Conservation (phyloP, 2,888 invertebrate genomes). For the Drosophila cognata region DNA sequence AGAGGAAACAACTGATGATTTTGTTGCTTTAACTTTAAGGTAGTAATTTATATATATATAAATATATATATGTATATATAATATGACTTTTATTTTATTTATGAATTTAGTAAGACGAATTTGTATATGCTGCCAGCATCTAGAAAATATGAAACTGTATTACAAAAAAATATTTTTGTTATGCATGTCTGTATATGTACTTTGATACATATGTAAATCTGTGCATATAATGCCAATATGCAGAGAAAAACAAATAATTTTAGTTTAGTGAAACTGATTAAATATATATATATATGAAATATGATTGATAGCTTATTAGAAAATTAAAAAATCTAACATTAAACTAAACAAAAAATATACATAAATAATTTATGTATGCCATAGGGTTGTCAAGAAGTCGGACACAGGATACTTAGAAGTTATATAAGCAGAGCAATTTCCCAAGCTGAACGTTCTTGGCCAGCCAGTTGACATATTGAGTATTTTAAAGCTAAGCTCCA, state of each 20-base stretch:
- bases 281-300: no score
- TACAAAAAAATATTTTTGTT: background rate
- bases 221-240: background rate
- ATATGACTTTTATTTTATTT: background rate
- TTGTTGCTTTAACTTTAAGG: background rate
- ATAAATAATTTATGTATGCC: background rate
- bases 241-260: background rate
- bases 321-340: background rate
- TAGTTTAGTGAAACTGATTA: background rate
- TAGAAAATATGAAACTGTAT: background rate
- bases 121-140: background rate
- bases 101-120: background rate
- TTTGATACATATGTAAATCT: no score
- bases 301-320: background rate
- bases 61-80: background rate
- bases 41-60: background rate
- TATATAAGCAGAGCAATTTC: background rate
- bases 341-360: background rate
- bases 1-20: background rate
- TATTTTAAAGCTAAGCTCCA: constrained; percentile 15
- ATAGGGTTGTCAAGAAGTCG: background rate
- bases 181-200: no score
- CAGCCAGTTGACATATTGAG: constrained; percentile 20
- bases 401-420: no score
- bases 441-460: background rate